Conservation (phyloP, 2,888 invertebrate genomes). For the Hypomecis punctinalis region DNA sequence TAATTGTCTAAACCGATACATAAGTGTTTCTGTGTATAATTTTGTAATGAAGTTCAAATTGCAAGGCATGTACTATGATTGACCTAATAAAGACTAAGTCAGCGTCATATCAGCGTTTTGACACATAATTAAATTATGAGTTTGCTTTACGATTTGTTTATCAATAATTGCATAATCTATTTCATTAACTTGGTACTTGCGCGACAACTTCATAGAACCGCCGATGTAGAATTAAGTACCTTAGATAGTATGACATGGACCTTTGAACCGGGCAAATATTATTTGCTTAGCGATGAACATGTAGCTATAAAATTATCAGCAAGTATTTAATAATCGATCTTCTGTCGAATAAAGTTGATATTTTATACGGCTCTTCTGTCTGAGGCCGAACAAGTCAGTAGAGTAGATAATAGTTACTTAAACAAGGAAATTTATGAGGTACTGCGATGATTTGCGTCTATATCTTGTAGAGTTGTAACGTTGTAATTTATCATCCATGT, state of each 20-base stretch:
- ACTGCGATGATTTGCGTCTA: too few species aligned
- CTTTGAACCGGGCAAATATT: conserved; percentile 19
- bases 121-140: conserved; percentile 62
- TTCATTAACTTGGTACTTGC: conserved; percentile 32
- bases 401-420: conserved; percentile 23
- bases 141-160: conserved; percentile 60
- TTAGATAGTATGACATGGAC: conserved; percentile 24
- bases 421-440: conserved; percentile 9
- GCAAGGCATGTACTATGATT: conserved; percentile 60
- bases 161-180: conserved; percentile 49
- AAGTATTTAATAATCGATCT: conserved; percentile 19
- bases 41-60: conserved; percentile 58
- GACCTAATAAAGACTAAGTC: conserved; percentile 68
- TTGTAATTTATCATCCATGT: too few species aligned
- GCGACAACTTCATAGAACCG: conserved; percentile 24
- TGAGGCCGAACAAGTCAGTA: not conserved
- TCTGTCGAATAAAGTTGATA: conserved; percentile 32
- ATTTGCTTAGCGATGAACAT: conserved; percentile 15
- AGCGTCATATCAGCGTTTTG: conserved; percentile 66
- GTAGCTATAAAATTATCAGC: conserved; percentile 16
- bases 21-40: conserved; percentile 17
- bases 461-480: too few species aligned
- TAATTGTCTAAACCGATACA: conserved; percentile 17
- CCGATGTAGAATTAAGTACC: conserved; percentile 30
- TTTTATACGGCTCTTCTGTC: conserved; percentile 5